A percentile compares a stretch with the other conserved stretches of the same genome.
phyloP scores from a whole-genome alignment of 2,797 vertebrate genomes.

The Brachyrhaphis roseni region DNA sequence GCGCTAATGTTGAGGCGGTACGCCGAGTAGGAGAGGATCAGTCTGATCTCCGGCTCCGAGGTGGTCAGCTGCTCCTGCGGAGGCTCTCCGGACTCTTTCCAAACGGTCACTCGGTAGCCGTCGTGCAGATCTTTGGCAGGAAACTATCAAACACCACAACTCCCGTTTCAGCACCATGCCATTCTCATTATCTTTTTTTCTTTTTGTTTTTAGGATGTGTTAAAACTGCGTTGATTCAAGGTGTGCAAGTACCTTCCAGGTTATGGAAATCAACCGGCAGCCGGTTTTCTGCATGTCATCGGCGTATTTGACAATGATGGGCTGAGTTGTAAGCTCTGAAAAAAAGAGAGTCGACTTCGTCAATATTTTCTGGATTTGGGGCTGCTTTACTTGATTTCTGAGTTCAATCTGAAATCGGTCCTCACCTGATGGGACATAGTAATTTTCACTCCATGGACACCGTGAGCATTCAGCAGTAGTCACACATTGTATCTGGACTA shows the following conservation, averaged over 20 bases:
- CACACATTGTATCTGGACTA: constrained; percentile 68
- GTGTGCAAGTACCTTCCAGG: constrained; percentile 80
- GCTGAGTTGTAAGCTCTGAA: constrained; percentile 78
- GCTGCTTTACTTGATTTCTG: not conserved
- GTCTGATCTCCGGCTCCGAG: constrained; percentile 38
- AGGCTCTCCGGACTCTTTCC: constrained; percentile 75
- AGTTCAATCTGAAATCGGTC: not conserved
- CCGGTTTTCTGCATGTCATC: constrained; percentile 57
- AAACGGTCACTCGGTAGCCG: constrained; percentile 69
- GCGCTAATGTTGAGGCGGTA: constrained; percentile 68
- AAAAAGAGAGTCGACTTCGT: not conserved
- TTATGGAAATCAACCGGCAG: constrained; percentile 68
- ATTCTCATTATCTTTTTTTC: not conserved
- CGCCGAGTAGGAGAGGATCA: constrained; percentile 75
- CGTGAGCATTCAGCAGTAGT: constrained; percentile 30
- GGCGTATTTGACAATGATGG: constrained; percentile 58
- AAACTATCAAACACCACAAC: constrained; percentile 63
- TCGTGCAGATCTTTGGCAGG: constrained; percentile 44
- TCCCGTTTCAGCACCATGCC: not conserved
- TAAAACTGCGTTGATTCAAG: not conserved
- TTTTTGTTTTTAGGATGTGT: not conserved
- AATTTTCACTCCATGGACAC: constrained; percentile 65
- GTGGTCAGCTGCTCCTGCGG: not conserved
- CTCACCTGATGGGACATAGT: constrained; percentile 72
- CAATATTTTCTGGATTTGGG: not conserved